A percentile compares a stretch with the other conserved stretches of the same genome.
These are phyloP conservation scores for Vultur gryphus DNA, from an alignment of 2,797 vertebrate species.

Conservation along the genomic window DNA sequence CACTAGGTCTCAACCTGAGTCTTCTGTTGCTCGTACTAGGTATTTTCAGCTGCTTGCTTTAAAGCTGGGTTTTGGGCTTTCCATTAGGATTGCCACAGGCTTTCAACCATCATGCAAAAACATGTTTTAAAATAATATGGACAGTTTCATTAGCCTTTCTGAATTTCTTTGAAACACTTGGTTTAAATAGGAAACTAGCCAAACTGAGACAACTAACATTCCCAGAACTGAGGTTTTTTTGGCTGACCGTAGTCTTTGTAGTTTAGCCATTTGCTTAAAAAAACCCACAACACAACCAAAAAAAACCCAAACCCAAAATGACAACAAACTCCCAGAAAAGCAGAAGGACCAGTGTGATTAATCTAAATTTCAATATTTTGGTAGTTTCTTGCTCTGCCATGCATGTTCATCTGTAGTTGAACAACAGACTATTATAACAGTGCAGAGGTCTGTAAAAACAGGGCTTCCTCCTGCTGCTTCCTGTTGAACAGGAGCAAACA, in stretches of 20 bases:
- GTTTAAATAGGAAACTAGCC: background rate
- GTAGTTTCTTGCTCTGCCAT: background rate
- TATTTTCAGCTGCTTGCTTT: background rate
- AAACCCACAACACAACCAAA: background rate
- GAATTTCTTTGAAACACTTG: background rate
- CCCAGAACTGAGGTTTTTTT: background rate
- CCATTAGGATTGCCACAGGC: background rate
- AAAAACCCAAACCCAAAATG: background rate
- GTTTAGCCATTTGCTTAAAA: background rate
- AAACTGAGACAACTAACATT: background rate
- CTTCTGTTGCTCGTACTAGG: background rate
- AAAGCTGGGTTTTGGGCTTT: background rate
- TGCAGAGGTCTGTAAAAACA: background rate
- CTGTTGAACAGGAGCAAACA: background rate
- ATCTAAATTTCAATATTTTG: accelerated
- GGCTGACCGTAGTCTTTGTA: background rate
- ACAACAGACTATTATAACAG: background rate
- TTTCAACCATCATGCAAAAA: background rate
- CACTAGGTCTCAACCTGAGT: background rate
- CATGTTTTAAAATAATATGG: background rate
- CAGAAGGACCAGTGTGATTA: background rate
- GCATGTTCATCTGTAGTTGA: background rate
- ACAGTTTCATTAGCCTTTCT: background rate
- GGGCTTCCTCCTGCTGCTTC: background rate
- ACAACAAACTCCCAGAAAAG: background rate